Base-by-base conservation (phyloP, 1,140 invertebrate species). In the Aphelinus certus region DNA sequence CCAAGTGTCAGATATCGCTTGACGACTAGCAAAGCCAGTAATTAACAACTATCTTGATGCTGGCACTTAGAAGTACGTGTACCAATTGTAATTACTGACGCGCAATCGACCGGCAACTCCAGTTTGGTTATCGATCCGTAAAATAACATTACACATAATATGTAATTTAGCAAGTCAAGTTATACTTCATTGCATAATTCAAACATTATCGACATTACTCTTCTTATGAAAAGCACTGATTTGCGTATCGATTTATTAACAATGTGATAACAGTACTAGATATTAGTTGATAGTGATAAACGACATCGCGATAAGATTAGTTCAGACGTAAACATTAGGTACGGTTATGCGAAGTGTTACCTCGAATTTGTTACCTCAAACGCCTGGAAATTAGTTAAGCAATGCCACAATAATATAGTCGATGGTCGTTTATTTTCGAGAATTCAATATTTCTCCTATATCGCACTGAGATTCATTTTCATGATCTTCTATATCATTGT, bases 101-200 rank as follows among this genome's bases (percentile, higher is more conserved):
- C 10, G 56, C 46, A 73, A 67, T 66, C 46, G 57, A 61, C 3
- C 4, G 48, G 1, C 51, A 6, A 51, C 45, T 70, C 58, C 64
- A 56, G 65, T 70, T 75, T 47, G 53, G 49, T 70, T 75, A 75
- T 64, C 65, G 66, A 75, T 75, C 51, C 53, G 66, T 64, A 57
- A 75, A 75, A 70, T 70, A 75, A 70, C 4, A 64, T 75, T 70
- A 70, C 66, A 63, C 9, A 3, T 74, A 62, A 67, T 74, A 68
- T 74, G 49, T 62, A 55, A 61, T 67, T 4, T n/a, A 51, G 26
- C 7, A 46, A 6, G 9, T 61, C 55, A 47, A 65, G 65, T 56
- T 10, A 43, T 72, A 57, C 53, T 72, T 62, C 60, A 67, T 67
- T 67, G 49, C 64, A 67, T 62, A 74, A 68, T 68, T 68, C 56